These are phyloP conservation scores for Sebastes itinus DNA, from an alignment of 2,797 vertebrate species.

Conservation along the genomic window DNA sequence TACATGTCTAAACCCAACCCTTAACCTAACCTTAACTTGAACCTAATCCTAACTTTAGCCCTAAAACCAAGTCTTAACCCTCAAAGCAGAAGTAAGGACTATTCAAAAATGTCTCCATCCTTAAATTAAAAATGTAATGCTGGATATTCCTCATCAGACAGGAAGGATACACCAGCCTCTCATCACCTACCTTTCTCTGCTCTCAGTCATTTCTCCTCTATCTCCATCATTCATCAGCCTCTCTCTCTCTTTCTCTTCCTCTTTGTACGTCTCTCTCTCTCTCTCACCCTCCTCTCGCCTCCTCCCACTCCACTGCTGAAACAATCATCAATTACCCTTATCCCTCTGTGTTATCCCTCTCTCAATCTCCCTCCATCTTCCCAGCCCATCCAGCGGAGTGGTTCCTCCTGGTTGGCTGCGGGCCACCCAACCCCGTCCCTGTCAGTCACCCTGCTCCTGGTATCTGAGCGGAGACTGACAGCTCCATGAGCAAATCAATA, in stretches of 20 bases:
- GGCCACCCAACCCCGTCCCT: constrained; percentile 92
- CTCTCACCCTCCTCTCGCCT: constrained; percentile 27
- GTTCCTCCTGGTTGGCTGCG: constrained; percentile 90
- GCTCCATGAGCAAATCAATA: constrained; percentile 94
- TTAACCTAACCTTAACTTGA: not conserved
- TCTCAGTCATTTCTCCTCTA: constrained; percentile 48
- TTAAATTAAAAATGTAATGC: not conserved
- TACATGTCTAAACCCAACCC: not conserved
- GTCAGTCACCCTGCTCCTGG: constrained; percentile 89
- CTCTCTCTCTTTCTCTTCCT: not conserved
- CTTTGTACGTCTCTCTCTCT: not conserved
- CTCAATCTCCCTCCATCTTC: constrained; percentile 80
- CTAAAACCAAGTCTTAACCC: not conserved
- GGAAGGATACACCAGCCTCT: constrained; percentile 23
- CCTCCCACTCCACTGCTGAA: constrained; percentile 80
- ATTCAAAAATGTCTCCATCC: not conserved
- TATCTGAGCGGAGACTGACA: constrained; percentile 90
- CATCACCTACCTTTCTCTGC: constrained; percentile 31
- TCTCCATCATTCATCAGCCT: constrained; percentile 43
- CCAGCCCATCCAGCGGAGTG: constrained; percentile 91
- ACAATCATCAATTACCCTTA: constrained; percentile 97
- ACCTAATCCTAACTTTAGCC: not conserved
- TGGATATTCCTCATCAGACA: constrained; percentile 6
- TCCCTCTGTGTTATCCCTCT: constrained; percentile 87
- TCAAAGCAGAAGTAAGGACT: not conserved